These are phyloP conservation scores for Apotomis betuletana DNA, from an alignment of 2,888 invertebrate species.

Conservation along the genomic window DNA sequence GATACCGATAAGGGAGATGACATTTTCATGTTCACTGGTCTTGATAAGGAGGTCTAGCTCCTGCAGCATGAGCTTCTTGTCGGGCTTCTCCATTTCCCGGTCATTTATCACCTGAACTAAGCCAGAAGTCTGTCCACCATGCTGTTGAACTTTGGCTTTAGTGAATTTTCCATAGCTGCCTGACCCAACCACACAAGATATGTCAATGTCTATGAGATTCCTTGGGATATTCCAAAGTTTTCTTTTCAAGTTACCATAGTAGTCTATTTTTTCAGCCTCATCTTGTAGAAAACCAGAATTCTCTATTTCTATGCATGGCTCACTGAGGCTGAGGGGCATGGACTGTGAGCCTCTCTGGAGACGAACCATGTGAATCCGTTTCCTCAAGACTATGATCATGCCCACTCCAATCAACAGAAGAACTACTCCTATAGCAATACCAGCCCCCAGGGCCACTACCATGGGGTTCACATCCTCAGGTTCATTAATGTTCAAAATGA, in stretches of 20 bases:
- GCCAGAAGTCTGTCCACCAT: constrained; percentile 79
- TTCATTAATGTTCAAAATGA: constrained; percentile 80
- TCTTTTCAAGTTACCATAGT: constrained; percentile 89
- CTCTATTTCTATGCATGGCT: constrained; percentile 91
- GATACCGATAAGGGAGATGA: constrained; percentile 89
- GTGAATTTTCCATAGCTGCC: constrained; percentile 92
- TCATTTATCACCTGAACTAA: constrained; percentile 87
- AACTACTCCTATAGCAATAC: constrained; percentile 88
- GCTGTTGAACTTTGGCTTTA: constrained; percentile 86
- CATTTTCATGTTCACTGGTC: constrained; percentile 87
- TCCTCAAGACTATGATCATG: constrained; percentile 84
- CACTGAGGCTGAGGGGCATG: constrained; percentile 89
- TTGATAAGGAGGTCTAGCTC: constrained; percentile 89
- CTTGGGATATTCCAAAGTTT: constrained; percentile 89
- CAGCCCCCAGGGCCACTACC: constrained; percentile 81
- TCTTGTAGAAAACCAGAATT: constrained; percentile 91
- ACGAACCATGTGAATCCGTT: constrained; percentile 72
- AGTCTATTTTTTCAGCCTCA: constrained; percentile 86
- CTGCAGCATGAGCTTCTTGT: constrained; percentile 84
- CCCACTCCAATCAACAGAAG: constrained; percentile 86
- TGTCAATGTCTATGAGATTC: constrained; percentile 88
- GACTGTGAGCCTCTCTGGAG: constrained; percentile 78
- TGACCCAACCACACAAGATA: constrained; percentile 86
- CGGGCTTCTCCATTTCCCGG: constrained; percentile 77
- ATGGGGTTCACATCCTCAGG: constrained; percentile 76